Base-by-base conservation (phyloP, 2,113 vertebrate genomes). In the Phalacrocorax aristotelis region DNA sequence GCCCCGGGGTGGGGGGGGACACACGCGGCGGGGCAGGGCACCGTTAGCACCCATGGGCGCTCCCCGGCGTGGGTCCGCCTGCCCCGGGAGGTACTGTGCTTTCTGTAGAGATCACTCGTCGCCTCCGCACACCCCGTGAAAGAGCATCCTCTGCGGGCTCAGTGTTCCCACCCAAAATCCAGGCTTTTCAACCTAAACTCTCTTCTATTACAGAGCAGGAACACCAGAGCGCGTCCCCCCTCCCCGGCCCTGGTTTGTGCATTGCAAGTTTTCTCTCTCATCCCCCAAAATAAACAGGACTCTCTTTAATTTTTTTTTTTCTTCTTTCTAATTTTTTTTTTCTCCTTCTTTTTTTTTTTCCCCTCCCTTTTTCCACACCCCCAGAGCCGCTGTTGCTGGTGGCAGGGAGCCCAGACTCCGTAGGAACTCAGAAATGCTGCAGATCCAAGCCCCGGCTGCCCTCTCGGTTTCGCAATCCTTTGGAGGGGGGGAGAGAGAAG, bases 371-470 rank as follows among this genome's bases (percentile, higher is more conserved):
- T 95, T 96, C 93, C 93, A 97, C 96, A 93, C 96, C 96, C 96
- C 94, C 95, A 88, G 95, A 97, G 94, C 96, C 77, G 84, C 94
- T 97, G 95, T 95, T 94, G 95, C 93, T 90, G 80, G 72, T 96
- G 97, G 96, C 96, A 96, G 80, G 57, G 38, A 95, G 95, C 97
- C 95, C 97, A 97, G 96, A 95, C 92, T 95, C 97, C 9, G 85
- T 92, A 93, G 93, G 97, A 97, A 94, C 96, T 96, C 95, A 92
- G 96, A 68, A 89, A 89, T 83, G 90, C 93, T 93, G 89, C 40
- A 61, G 96, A 61, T 95, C 95, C 81, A 27, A 93, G 90, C 95
- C 89, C 93, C 65, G 82, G 79, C 95, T 92, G 94, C 90, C 85
- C 96, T 94, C 87, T 91, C 4, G 30, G 16, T 97, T 97, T 95